Evolutionary conservation across 2,113 vertebrate genomes (phyloP).

Genomic region (Xiphias gladius): DNA sequence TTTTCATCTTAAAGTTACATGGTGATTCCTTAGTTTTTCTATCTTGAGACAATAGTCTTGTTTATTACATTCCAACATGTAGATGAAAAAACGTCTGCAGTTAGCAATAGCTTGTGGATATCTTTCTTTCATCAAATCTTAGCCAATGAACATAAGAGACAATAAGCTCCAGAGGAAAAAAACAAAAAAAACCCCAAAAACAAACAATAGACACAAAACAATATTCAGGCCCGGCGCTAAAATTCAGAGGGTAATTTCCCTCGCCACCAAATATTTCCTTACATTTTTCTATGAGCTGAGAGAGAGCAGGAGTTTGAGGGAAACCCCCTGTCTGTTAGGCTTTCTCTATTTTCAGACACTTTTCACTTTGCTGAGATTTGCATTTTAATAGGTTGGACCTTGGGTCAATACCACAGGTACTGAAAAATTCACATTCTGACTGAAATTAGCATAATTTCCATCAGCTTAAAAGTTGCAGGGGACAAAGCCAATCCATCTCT

Average conservation of each 20-base stretch:
- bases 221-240: slow-evolving; percentile 42
- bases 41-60: background rate
- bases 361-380: slow-evolving; percentile 83
- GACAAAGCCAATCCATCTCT: slow-evolving; percentile 81
- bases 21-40: background rate
- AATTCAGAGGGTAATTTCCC: slow-evolving; percentile 40
- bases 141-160: background rate
- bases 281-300: slow-evolving; percentile 51
- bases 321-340: slow-evolving; percentile 61
- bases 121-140: background rate
- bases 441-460: slow-evolving; percentile 87
- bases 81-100: background rate
- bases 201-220: slow-evolving; percentile 30
- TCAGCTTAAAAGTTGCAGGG: slow-evolving; percentile 81
- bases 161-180: background rate
- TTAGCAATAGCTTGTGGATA: background rate
- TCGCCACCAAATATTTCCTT: slow-evolving; percentile 15
- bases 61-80: background rate
- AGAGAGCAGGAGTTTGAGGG: slow-evolving; percentile 61
- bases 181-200: background rate
- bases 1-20: background rate
- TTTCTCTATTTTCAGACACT: slow-evolving; percentile 77
- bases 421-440: slow-evolving; percentile 79
- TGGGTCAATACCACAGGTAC: slow-evolving; percentile 86
- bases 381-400: slow-evolving; percentile 88